Evolutionary conservation across 1,140 invertebrate genomes (phyloP), one percentile per base, ranked within the genome.

Genomic region (Brachystomella parvula): DNA sequence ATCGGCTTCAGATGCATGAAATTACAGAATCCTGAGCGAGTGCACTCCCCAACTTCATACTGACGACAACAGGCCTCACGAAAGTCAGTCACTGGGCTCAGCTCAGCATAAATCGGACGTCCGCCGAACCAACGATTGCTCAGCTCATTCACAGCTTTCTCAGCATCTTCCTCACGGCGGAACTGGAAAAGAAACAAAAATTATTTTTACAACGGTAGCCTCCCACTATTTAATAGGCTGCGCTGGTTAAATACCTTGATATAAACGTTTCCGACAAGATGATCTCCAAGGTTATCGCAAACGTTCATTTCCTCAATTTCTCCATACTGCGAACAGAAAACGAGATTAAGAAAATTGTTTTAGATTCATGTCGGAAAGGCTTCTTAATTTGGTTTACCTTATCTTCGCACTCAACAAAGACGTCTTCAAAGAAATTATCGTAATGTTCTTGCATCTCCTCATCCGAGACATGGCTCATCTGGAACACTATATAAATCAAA

Each of bases 281-380:
- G 96, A 78, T 99, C 96, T 33, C 95, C 95, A 59, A 99, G 83
- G 79, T 99, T 99, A 78, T 99, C 96, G 82, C 96, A 99, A 26
- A 99, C 94, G 82, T 98, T 98, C 94, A 98, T 98, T 79, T 99
- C 96, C 82, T 98, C 96, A 75, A 98, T 98, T 81, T 98, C 94
- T 0, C 95, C 96, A 83, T 98, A 99, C 83, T 86, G 75, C 32
- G 74, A 78, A 77, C 66, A n/a, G n/a, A 70, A 49, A 33, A 61
- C 9, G 32, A 29, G 28, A 61, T 61, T 61, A 31, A 6, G 21
- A 56, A 15, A 21, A 15, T n/a, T n/a, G n/a, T n/a, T n/a, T n/a
- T n/a, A n/a, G n/a, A n/a, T n/a, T n/a, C n/a, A n/a, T n/a, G n/a
- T n/a, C n/a, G n/a, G n/a, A n/a, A n/a, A n/a, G n/a, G n/a, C n/a